phyloP scores from a whole-genome alignment of 2,888 invertebrate species.

The Agrotis segetum region DNA sequence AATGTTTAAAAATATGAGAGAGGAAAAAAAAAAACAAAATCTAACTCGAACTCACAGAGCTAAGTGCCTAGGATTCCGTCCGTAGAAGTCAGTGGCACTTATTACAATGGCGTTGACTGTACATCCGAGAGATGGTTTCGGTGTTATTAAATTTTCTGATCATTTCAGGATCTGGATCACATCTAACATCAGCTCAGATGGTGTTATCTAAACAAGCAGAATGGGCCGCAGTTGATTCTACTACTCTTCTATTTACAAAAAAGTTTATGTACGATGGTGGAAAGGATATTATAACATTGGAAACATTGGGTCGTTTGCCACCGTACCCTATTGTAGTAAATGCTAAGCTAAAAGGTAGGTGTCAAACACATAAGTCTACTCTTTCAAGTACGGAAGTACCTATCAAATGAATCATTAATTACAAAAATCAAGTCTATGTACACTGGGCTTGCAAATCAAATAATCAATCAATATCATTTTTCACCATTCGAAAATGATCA shows the following conservation, averaged over 20 bases:
- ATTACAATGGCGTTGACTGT: no score
- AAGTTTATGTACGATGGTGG: constrained; percentile 90
- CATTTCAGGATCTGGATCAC: constrained; percentile 90
- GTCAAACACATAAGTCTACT: background rate
- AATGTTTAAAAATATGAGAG: no score
- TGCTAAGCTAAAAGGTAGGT: constrained; percentile 89
- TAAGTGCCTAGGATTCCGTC: no score
- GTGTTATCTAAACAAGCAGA: constrained; percentile 92
- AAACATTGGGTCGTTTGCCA: constrained; percentile 92
- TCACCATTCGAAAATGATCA: no score
- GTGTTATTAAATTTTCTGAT: background rate
- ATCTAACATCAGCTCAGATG: constrained; percentile 92
- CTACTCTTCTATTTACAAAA: constrained; percentile 89
- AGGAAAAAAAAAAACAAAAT: no score
- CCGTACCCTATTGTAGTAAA: constrained; percentile 93
- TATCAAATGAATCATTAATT: background rate
- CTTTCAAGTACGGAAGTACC: no score
- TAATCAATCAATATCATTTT: no score
- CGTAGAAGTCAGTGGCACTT: no score
- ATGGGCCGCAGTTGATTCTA: constrained; percentile 92
- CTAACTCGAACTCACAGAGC: no score
- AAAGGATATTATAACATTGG: constrained; percentile 90
- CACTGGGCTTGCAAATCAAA: background rate
- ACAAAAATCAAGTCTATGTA: no score
- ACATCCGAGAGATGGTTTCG: background rate